Evolutionary conservation across 2,888 invertebrate genomes (phyloP).

Genomic region (Lithodes maja): DNA sequence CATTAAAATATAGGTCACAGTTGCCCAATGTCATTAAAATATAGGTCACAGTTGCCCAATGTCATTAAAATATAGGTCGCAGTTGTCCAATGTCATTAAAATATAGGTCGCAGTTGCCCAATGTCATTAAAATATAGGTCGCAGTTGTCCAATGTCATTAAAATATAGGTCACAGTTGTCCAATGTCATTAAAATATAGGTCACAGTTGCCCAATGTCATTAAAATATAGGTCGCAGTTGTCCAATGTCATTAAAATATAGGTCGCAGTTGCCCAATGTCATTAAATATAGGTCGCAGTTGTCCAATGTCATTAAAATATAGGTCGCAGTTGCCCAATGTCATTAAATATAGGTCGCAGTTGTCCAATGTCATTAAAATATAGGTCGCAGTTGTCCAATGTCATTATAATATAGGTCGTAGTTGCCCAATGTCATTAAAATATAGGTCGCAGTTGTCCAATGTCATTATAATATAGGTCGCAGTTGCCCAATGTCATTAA

Average conservation of each 20-base stretch:
- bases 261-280: not conserved
- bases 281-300: slow-evolving; percentile 10
- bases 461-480: slow-evolving; percentile 13
- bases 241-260: not conserved
- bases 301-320: not conserved
- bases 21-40: not conserved
- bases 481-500: not conserved
- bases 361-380: not conserved
- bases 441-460: not conserved
- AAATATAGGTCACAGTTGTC: not conserved
- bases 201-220: not conserved
- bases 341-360: slow-evolving; percentile 10
- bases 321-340: slow-evolving; percentile 1
- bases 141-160: not conserved
- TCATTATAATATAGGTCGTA: not conserved
- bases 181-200: not conserved
- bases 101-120: slow-evolving; percentile 2
- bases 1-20: slow-evolving; percentile 2
- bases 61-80: slow-evolving; percentile 13
- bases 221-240: slow-evolving; percentile 9
- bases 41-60: not conserved
- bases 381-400: not conserved
- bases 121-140: slow-evolving; percentile 9
- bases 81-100: not conserved
- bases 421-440: not conserved